phyloP scores from a whole-genome alignment of 2,888 invertebrate species.

The Tryphoninae sp. region DNA sequence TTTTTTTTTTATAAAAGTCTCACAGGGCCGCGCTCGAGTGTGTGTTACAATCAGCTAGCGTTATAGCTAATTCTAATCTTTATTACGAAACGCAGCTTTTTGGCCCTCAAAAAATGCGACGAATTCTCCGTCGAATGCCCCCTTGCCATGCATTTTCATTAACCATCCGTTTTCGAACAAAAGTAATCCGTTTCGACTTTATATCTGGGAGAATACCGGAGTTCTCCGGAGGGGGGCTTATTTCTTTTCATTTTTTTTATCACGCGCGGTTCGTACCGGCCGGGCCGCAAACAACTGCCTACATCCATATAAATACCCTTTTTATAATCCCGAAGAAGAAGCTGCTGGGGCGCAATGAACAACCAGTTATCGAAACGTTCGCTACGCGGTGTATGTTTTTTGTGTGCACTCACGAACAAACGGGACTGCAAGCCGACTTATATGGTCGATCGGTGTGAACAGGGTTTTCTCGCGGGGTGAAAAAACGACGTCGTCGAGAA shows the following conservation, averaged over 20 bases:
- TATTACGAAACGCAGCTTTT: conserved; percentile 52
- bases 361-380: conserved; percentile 48
- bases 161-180: conserved; percentile 4
- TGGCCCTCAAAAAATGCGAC: conserved; percentile 55
- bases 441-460: conserved; percentile 16
- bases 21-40: conserved; percentile 54
- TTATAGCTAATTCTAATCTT: conserved; percentile 61
- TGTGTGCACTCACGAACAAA: conserved; percentile 44
- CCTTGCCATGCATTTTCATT: background rate
- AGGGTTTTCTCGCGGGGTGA: conserved; percentile 19
- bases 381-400: conserved; percentile 41
- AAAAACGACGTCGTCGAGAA: conserved; percentile 8
- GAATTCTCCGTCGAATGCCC: conserved; percentile 36
- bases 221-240: background rate
- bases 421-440: conserved; percentile 53
- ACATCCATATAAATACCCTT: conserved; percentile 53
- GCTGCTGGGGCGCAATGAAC: conserved; percentile 53
- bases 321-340: conserved; percentile 53
- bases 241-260: conserved; percentile 4
- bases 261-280: conserved; percentile 29
- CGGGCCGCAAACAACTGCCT: conserved; percentile 32
- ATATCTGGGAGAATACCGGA: conserved; percentile 4
- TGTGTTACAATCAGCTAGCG: conserved; percentile 61
- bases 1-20: conserved; percentile 52
- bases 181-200: conserved; percentile 20